Evolutionary conservation across 23 tunicate genomes (phyloP), one percentile per base, ranked within the genome.

Genomic region (Trididemnum clinides): DNA sequence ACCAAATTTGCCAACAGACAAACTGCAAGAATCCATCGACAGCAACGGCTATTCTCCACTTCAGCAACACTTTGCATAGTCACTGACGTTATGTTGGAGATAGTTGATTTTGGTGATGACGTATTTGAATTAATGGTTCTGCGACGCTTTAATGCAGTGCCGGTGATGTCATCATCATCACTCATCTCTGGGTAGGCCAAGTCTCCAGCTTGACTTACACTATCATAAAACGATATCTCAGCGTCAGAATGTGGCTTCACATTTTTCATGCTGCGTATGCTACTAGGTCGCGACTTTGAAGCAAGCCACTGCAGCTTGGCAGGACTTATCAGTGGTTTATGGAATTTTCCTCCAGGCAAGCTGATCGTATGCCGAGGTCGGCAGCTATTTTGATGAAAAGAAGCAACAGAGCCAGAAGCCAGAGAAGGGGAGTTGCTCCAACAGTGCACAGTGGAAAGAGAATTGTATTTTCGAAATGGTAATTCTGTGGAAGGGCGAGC

Each of bases 21-120:
- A 1, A 34, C 86, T 22, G 70, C 84, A 32, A 90, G 33, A 4
- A 90, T 21, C 95, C 95, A 90, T 12, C 66, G 39, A 66, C 95
- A 90, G 23, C 84, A 4, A 23, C 95, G 74, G 39, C 95, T 90
- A 58, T 90, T 84, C 58, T 90, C 95, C 33, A 84, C 95, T 50
- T 78, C 77, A 0, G 64, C 71, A n/a, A 90, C 78, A 44, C 95
- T 51, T 36, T 36, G 34, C 82, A 78, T 77, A 15, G 95, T 90
- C 2, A 84, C 49, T 4, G 85, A 77, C 1, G 95, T 84, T 6
- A 90, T 33, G 33, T 57, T 72, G 0, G 95, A 90, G 18, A 84
- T 84, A 2, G 72, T 51, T 28, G 95, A 84, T 44, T 65, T 77
- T 0, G 95, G 88, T 0, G 95, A 84, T 25, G 87, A 74, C 1